Percentiles rank a stretch among this genome's conserved stretches.
These are phyloP conservation scores for Empis stercorea DNA, from an alignment of 2,888 invertebrate species.

Conservation along the genomic window DNA sequence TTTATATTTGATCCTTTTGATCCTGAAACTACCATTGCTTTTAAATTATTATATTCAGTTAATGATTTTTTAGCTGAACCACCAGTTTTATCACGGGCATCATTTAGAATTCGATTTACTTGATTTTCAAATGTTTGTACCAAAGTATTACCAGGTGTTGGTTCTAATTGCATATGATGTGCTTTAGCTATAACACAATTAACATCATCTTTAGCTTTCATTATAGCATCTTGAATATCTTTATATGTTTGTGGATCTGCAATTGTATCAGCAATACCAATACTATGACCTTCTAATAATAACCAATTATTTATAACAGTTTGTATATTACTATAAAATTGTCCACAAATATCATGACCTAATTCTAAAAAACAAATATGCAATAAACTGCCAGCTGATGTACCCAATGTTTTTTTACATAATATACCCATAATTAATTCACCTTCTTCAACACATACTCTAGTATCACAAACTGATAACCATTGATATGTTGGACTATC, in stretches of 20 bases:
- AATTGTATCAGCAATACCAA: constrained; percentile 95
- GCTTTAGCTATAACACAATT: constrained; percentile 80
- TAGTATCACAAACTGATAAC: constrained; percentile 95
- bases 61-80: constrained; percentile 94
- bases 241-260: constrained; percentile 93
- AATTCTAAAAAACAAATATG: constrained; percentile 93
- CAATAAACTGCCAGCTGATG: constrained; percentile 83
- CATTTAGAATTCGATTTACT: constrained; percentile 92
- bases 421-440: constrained; percentile 91
- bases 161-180: constrained; percentile 94
- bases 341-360: constrained; percentile 82
- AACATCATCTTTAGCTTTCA: constrained; percentile 94
- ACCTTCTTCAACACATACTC: constrained; percentile 87
- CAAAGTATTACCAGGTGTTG: constrained; percentile 93
- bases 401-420: constrained; percentile 90
- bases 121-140: constrained; percentile 98
- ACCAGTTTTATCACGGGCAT: constrained; percentile 98
- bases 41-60: constrained; percentile 95
- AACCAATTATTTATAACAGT: constrained; percentile 96
- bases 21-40: constrained; percentile 97
- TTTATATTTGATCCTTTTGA: constrained; percentile 98
- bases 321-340: constrained; percentile 95
- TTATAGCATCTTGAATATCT: constrained; percentile 91
- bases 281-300: constrained; percentile 80
- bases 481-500: constrained; percentile 78